Base-by-base conservation (phyloP, 2,888 invertebrate species). In the Sesia apiformis region DNA sequence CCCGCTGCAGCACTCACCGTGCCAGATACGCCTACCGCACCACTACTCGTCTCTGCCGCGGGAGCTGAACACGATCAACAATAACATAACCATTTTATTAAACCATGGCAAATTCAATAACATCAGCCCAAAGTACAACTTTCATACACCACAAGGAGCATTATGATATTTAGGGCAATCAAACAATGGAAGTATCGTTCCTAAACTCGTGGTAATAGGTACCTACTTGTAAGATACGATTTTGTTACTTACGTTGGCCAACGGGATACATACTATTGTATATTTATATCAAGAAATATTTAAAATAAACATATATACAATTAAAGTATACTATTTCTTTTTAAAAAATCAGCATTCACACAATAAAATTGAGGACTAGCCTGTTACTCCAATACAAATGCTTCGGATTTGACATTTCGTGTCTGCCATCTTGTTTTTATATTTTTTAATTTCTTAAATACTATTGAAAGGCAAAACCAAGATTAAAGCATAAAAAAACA, bases 1-100 rank as follows among this genome's bases (percentile, higher is more conserved):
- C 91, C 91, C 63, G 91, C 89, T 70, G 83, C 91, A 69, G 93
- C 90, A 72, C 92, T 93, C 78, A 91, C 92, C 79, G 85, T 75
- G 55, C 79, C 81, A 59, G 83, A 67, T 63, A 82, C 85, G 69
- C 83, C 76, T 64, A 86, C 86, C 57, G 85, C 78, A 61, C 81
- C 82, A 65, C 79, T 77, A 69, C 84, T 88, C 68, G 88, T 83
- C 79, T 88, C 88, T 87, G 88, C 88, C 84, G 88, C 84, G 85
- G 88, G 85, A 84, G 86, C 88, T 89, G 60, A 52, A 46, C n/a
- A 23, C 23, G 5, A 8, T 8, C n/a, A 52, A 8, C 39, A 52
- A 50, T n/a, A 4, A 52, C 40, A 52, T 52, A 52, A 52, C 40
- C 40, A 52, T 40, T 52, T 40, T 5, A 40, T 50, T 38, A 38